Base-by-base conservation (phyloP, 1,140 invertebrate species). In the Condylostylus longicornis region DNA sequence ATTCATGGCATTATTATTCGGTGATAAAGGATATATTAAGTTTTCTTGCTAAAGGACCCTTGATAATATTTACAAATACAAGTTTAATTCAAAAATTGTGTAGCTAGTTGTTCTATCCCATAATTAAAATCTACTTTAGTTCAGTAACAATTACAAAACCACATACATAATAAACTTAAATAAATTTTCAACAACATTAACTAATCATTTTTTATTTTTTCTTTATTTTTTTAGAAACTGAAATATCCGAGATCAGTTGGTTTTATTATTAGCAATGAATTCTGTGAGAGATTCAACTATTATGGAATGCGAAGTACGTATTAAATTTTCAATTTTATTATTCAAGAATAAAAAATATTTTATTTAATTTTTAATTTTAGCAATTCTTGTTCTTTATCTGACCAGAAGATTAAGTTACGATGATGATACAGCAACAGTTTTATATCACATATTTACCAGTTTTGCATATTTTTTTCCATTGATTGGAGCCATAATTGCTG, bases 221-320 rank as follows among this genome's bases (percentile, higher is more conserved):
- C 14, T n/a, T 30, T 22, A 31, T n/a, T 29, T 5, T 13, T 48
- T 39, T 12, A 19, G 21, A 33, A 14, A 19, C 9, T 40, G 14
- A 71, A 68, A 22, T 94, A 91, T 57, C 90, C 91, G 1, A 81
- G 76, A 51, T 72, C 84, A 2, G 79, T 94, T 10, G 87, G 80
- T 48, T 93, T 94, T 58, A 96, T 97, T 50, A 69, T 97, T 36
- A 78, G 75, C 53, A 94, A 89, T 76, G 93, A 97, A 63, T 93
- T 96, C 58, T 96, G 91, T 60, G 93, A 97, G 65, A 70, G 91
- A 49, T 97, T 96, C 62, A 87, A 80, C 30, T 96, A 76, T 59
- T 96, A 95, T 78, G 91, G 91, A 50, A 86, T 95, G 81, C 77
- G 82, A 74, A 82, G 89, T 94, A 66, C 72, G 77, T 72, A 31